Percentiles rank a stretch among this genome's conserved stretches.
Conservation (phyloP, 2,888 invertebrate species). For the Tetrapedia diversipes region DNA sequence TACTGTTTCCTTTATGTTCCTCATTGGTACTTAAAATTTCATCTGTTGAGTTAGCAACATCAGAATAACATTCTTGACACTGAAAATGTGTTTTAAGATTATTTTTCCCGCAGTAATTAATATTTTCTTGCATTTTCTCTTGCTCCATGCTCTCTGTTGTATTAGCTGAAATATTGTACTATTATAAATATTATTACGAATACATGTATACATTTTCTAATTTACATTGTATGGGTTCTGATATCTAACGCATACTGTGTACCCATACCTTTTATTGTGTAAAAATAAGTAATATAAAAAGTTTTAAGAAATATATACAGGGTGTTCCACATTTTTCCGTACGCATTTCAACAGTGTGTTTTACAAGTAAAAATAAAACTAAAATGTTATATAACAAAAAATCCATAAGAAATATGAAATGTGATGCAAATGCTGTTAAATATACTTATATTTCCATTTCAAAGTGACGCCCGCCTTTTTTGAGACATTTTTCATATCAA, state of each 20-base stretch:
- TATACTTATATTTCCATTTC: too few relatives aligned
- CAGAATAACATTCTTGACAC: slow-evolving; percentile 75
- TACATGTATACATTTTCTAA: not conserved
- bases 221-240: not conserved
- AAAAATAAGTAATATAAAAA: not conserved
- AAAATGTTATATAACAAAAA: too few relatives aligned
- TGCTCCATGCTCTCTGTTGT: slow-evolving; percentile 52
- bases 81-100: not conserved
- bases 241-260: too few relatives aligned
- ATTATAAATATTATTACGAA: too few relatives aligned
- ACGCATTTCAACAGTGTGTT: too few relatives aligned
- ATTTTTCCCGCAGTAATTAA: slow-evolving; percentile 71
- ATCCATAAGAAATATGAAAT: too few relatives aligned
- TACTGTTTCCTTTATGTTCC: slow-evolving; percentile 87
- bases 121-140: slow-evolving; percentile 55
- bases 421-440: too few relatives aligned
- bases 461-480: too few relatives aligned
- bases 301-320: not conserved
- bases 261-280: too few relatives aligned
- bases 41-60: slow-evolving; percentile 76
- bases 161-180: slow-evolving; percentile 55
- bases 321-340: too few relatives aligned
- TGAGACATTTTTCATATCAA: too few relatives aligned
- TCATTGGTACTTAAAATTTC: slow-evolving; percentile 74
- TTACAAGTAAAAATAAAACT: too few relatives aligned